These are phyloP conservation scores for Lasioglossum figueresi DNA, from an alignment of 2,888 invertebrate genomes.

Conservation along the genomic window DNA sequence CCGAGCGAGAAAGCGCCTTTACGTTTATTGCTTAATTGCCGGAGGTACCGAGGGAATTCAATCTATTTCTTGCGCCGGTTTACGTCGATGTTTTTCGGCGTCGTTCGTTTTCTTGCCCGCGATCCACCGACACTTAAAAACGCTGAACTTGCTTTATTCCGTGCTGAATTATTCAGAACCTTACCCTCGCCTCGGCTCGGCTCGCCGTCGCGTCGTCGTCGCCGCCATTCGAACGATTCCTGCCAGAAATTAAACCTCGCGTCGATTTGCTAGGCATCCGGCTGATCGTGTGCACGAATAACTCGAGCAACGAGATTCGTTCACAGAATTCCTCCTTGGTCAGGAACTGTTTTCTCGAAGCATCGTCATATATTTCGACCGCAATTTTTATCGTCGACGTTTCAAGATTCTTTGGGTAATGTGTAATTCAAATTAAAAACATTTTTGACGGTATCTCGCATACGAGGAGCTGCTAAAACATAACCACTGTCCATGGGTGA, in stretches of 20 bases:
- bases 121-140: neutral
- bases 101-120: neutral
- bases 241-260: slow-evolving; percentile 4
- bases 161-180: slow-evolving; percentile 15
- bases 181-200: neutral
- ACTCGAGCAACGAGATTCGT: neutral
- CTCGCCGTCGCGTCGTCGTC: neutral
- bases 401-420: neutral
- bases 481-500: too few species aligned
- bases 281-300: neutral
- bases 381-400: neutral
- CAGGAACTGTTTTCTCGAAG: neutral
- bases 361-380: neutral
- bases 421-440: neutral
- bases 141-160: neutral
- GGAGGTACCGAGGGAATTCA: neutral
- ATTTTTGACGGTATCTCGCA: neutral
- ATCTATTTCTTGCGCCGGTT: slow-evolving; percentile 3
- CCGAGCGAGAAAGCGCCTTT: neutral
- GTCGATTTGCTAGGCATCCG: slow-evolving; percentile 1
- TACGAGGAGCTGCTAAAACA: too few species aligned
- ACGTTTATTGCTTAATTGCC: slow-evolving; percentile 48
- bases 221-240: neutral
- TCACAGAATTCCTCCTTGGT: neutral
- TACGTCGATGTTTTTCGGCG: neutral